A percentile compares a stretch with the other conserved stretches of the same genome.
These are phyloP conservation scores for Drosophila grimshawi DNA, from an alignment of 1,140 invertebrate species.

Conservation along the genomic window DNA sequence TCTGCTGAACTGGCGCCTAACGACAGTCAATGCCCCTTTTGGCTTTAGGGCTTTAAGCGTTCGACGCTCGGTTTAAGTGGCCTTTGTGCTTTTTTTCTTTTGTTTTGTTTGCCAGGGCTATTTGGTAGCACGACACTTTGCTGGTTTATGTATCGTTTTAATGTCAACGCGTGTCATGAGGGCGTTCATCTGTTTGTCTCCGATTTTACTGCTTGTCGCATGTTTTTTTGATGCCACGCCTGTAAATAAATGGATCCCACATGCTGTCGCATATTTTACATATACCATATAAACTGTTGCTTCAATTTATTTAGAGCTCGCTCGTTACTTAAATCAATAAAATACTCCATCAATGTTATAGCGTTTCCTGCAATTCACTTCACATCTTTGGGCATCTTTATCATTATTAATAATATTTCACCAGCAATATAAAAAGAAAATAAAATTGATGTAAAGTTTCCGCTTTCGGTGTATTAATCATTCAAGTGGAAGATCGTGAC, in stretches of 20 bases:
- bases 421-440: constrained; percentile 10
- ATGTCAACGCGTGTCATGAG: constrained; percentile 59
- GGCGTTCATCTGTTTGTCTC: constrained; percentile 36
- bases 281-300: background rate
- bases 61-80: constrained; percentile 24
- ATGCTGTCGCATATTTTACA: constrained; percentile 23
- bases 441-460: constrained; percentile 15
- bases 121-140: constrained; percentile 20
- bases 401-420: constrained; percentile 18
- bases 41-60: constrained; percentile 47
- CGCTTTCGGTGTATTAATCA: constrained; percentile 12
- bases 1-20: constrained; percentile 14
- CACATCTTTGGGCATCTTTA: constrained; percentile 14
- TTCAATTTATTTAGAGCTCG: background rate
- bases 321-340: constrained; percentile 19
- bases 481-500: constrained; percentile 24
- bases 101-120: constrained; percentile 11
- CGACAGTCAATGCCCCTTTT: constrained; percentile 29
- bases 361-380: constrained; percentile 14
- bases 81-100: background rate
- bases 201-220: constrained; percentile 51
- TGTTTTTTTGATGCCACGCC: constrained; percentile 18
- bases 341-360: constrained; percentile 17
- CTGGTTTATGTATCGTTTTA: constrained; percentile 55
- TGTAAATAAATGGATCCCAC: constrained; percentile 15